Conservation (phyloP, 2,797 vertebrate species). For the Otus scops region DNA sequence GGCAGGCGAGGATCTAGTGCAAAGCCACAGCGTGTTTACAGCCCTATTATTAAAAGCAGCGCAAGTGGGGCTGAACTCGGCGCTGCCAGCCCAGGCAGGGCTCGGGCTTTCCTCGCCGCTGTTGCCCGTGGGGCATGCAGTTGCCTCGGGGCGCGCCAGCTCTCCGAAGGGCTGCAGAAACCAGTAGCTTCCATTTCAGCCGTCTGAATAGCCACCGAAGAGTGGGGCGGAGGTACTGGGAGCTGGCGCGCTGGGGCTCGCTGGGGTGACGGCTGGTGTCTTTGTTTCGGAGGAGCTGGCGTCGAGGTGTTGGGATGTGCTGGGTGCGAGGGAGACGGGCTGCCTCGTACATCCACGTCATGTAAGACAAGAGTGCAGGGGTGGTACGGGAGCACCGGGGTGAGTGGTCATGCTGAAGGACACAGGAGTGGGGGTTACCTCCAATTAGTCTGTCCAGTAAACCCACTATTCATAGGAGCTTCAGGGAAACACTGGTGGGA, state of each 20-base stretch:
- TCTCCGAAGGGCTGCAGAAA: background rate
- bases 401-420: background rate
- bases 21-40: background rate
- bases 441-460: background rate
- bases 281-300: background rate
- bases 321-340: background rate
- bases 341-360: background rate
- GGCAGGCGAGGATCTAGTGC: background rate
- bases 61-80: background rate
- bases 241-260: background rate
- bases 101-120: background rate
- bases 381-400: accelerated
- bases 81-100: background rate
- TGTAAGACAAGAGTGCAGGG: accelerated
- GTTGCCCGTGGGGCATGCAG: background rate
- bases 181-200: background rate
- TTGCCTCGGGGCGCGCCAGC: background rate
- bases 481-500: background rate
- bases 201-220: accelerated
- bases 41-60: background rate
- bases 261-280: background rate
- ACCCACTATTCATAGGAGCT: background rate
- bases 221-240: accelerated
- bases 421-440: background rate
- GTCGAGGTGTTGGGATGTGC: background rate